phyloP scores from a whole-genome alignment of 1,140 invertebrate species.

The Phymorhynchus buccinoides region DNA sequence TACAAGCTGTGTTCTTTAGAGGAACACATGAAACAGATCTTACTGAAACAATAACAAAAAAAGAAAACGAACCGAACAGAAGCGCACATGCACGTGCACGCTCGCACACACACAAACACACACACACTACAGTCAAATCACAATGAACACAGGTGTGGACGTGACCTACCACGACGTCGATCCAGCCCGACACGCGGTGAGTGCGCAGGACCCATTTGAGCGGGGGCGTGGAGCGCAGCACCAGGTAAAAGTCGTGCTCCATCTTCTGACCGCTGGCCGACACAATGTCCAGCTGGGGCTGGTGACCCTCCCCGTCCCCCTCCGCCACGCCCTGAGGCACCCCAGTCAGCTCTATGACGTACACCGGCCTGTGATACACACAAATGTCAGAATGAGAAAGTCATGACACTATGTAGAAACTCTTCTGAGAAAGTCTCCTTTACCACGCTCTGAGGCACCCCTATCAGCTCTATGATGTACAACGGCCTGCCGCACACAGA shows the following conservation, averaged over 20 bases:
- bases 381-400: too few species aligned
- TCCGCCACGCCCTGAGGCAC: conserved; percentile 27
- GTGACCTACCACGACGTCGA: conserved; percentile 55
- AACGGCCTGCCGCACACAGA: not conserved
- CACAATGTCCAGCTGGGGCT: conserved; percentile 53
- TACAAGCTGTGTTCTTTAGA: too few species aligned
- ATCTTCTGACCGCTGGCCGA: conserved; percentile 40
- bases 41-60: not conserved
- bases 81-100: too few species aligned
- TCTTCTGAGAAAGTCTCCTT: too few species aligned
- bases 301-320: not conserved
- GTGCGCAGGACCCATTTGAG: conserved; percentile 54
- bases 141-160: not conserved
- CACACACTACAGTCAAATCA: not conserved
- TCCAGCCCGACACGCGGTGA: conserved; percentile 50
- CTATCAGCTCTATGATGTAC: not conserved
- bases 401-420: too few species aligned
- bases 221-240: conserved; percentile 48
- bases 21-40: too few species aligned
- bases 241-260: conserved; percentile 50
- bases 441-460: not conserved
- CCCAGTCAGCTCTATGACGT: conserved; percentile 52
- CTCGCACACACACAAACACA: too few species aligned
- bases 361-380: conserved; percentile 46
- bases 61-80: too few species aligned